Conservation (phyloP, 1,140 invertebrate species). For the Aporrectodea caliginosa region DNA sequence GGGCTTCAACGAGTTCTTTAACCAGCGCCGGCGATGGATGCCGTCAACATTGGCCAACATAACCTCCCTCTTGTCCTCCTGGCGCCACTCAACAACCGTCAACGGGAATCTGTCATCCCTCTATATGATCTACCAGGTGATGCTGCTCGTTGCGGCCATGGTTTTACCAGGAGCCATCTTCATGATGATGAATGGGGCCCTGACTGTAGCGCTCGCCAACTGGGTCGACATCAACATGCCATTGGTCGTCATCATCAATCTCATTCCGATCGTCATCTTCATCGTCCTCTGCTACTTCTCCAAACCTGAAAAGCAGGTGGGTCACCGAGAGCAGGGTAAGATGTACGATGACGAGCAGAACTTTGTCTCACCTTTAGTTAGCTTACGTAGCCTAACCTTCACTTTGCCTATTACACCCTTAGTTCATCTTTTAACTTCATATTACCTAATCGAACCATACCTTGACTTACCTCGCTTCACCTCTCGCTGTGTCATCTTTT, state of each 20-base stretch:
- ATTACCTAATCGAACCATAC: too few species aligned
- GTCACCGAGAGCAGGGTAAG: too few species aligned
- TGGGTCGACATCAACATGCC: neutral
- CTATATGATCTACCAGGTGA: conserved; percentile 57
- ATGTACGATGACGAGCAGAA: too few species aligned
- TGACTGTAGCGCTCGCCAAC: conserved; percentile 58
- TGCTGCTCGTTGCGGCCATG: conserved; percentile 60
- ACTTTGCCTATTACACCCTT: too few species aligned
- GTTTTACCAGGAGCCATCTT: conserved; percentile 65
- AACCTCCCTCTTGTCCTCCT: conserved; percentile 60
- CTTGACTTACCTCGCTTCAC: too few species aligned
- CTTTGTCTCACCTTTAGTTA: too few species aligned
- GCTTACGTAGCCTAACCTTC: too few species aligned
- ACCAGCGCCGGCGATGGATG: conserved; percentile 63
- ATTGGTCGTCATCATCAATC: conserved; percentile 7
- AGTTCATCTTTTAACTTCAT: too few species aligned
- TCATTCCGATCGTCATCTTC: conserved; percentile 58
- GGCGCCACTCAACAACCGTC: conserved; percentile 57
- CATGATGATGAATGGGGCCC: conserved; percentile 63
- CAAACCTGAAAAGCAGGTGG: conserved; percentile 57
- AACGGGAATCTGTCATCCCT: conserved; percentile 64
- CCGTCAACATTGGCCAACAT: conserved; percentile 66
- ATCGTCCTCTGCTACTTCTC: conserved; percentile 57
- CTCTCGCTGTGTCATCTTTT: too few species aligned
- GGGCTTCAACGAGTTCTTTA: conserved; percentile 53